Base-by-base conservation (phyloP, 92 coral and sea anemone genomes). In the Parazoanthus swiftii region DNA sequence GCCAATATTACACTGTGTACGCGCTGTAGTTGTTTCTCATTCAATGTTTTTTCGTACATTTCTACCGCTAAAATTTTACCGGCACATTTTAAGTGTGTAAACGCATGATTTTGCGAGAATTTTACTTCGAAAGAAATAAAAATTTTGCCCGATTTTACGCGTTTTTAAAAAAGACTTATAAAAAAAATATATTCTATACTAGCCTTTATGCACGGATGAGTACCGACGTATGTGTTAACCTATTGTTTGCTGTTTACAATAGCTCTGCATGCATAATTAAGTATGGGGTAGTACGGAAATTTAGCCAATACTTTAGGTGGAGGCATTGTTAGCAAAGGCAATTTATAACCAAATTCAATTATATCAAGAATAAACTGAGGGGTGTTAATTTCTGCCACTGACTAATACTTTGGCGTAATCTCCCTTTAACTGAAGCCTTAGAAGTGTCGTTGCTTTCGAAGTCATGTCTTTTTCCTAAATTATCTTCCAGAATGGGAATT, bases 131-230 rank as follows among this genome's bases (percentile, higher is more conserved):
- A 65, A 65, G 71, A 65, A 65, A 65, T 65, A 65, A 65, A 65
- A 65, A 65, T 29, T 65, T 65, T 65, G 71, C 71, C 71, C 71
- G 71, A 65, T 65, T 65, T 65, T 65, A 65, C 71, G 71, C 71
- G 71, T 65, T 65, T 65, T 65, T 65, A 65, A 65, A 65, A 65
- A 65, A 65, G 71, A 65, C 71, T 65, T 65, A 65, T 65, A 65
- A 65, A 65, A 65, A 65, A 65, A 65, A 65, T 65, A 65, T 65
- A 65, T 65, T 65, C 71, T 65, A 65, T 65, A 65, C 71, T 65
- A 65, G 71, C 71, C 71, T 65, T 65, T 65, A 65, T 65, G 71
- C 71, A 65, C 71, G 71, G 71, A 65, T 65, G 71, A 65, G 71
- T 65, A 65, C 71, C 71, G 71, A 65, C 71, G 71, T 65, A 65